Base-by-base conservation (phyloP, 2,113 vertebrate species). In the Tinamus guttatus region DNA sequence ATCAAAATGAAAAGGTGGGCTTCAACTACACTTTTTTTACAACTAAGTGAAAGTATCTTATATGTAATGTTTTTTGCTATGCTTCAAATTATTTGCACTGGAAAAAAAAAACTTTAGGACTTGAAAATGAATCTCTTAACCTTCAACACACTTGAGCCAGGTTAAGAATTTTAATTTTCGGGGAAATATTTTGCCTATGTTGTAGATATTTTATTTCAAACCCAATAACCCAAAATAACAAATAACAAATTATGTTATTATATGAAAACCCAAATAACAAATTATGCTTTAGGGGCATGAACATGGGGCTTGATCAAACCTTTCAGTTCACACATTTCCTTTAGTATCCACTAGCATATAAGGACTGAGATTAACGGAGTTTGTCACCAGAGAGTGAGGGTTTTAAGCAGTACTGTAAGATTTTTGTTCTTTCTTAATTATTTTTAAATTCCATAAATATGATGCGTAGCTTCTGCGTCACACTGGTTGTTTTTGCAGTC, bases 391-490 rank as follows among this genome's bases (percentile, higher is more conserved):
- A 71, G 8, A 41, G 34, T 38, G 4, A n/a, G 7, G 38, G 7
- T 65, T 74, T 9, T 8, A 68, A 84, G 24, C 20, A 81, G 22
- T 40, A 30, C 40, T 40, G 34, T 4, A 64, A 52, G 32, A 22
- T 13, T 7, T 7, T 40, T 7, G 18, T 81, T 89, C 22, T 85
- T 88, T 60, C 15, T 74, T 76, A 13, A 2, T 63, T 80, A n/a
- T 34, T 73, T 89, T 64, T 71, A 41, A 85, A 60, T 65, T 52
- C 47, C 75, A 2, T 25, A 74, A 84, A 30, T 47, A 7, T 49
- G 0, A 0, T 71, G 40, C 7, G 0, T 43, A 0, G 1, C 9
- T 67, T 38, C 40, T 85, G 30, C 71, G 85, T 82, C n/a, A 21
- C 20, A 25, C 12, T 41, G 21, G 19, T 59, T 87, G 54, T 15